phyloP scores from a whole-genome alignment of 1,140 invertebrate genomes.

The Hestina assimilis region DNA sequence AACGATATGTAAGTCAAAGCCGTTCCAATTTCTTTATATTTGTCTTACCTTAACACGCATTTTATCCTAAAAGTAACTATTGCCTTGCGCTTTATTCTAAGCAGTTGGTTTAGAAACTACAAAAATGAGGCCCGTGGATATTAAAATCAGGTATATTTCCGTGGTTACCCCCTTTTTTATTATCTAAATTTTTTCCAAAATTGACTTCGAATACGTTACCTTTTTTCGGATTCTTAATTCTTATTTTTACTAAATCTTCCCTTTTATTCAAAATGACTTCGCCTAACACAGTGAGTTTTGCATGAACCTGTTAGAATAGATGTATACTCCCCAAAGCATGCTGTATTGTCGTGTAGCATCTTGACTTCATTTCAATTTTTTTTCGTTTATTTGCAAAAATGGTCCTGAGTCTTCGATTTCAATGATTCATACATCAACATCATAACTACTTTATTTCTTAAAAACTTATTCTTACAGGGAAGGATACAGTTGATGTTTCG shows the following conservation, averaged over 20 bases:
- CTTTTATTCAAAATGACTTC: slow-evolving; percentile 2
- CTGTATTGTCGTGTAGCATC: slow-evolving; percentile 35
- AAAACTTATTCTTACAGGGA: slow-evolving; percentile 59
- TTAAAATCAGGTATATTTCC: background rate
- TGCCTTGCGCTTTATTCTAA: slow-evolving; percentile 3
- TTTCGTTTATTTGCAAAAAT: slow-evolving; percentile 33
- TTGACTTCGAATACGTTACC: no score
- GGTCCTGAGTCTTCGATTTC: slow-evolving; percentile 62
- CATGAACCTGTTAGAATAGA: slow-evolving; percentile 37
- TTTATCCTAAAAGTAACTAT: slow-evolving; percentile 14
- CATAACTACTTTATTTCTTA: no score
- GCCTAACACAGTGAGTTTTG: slow-evolving; percentile 23
- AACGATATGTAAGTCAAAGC: slow-evolving; percentile 76
- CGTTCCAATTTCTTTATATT: slow-evolving; percentile 78
- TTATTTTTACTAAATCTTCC: background rate
- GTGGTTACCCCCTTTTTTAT: no score
- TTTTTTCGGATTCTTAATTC: background rate
- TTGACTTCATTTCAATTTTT: slow-evolving; percentile 26
- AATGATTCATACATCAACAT: no score
- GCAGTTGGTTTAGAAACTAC: background rate
- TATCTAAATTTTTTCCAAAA: background rate
- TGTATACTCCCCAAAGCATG: slow-evolving; percentile 44
- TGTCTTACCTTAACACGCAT: slow-evolving; percentile 46
- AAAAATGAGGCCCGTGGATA: background rate
- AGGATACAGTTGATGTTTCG: slow-evolving; percentile 77